Conservation (phyloP, 2,797 vertebrate species). For the Sebastes nivosus region DNA sequence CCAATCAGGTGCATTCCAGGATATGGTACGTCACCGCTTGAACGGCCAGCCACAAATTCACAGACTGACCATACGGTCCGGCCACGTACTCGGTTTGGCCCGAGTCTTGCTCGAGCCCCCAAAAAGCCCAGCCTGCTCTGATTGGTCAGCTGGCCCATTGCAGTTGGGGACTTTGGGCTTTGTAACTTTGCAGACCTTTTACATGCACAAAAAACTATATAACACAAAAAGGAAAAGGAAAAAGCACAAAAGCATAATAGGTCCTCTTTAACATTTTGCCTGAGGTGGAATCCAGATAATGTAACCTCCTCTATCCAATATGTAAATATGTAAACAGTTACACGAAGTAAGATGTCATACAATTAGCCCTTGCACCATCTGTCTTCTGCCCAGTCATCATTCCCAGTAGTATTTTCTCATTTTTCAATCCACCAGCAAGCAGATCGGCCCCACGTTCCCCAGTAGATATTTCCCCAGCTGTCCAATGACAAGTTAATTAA, state of each 20-base stretch:
- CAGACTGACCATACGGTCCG: too few species aligned
- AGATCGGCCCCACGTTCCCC: conserved; percentile 57
- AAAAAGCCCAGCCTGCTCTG: neutral
- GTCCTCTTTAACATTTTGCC: neutral
- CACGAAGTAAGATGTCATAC: conserved; percentile 70
- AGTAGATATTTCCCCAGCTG: conserved; percentile 52
- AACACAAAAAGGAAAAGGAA: too few species aligned
- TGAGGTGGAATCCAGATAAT: conserved; percentile 1
- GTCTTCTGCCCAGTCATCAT: conserved; percentile 49
- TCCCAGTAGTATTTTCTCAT: conserved; percentile 59
- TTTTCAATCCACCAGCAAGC: conserved; percentile 62
- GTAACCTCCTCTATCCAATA: conserved; percentile 30
- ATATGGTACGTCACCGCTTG: too few species aligned
- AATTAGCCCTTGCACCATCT: conserved; percentile 66
- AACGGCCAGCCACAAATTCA: too few species aligned
- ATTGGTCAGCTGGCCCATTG: neutral
- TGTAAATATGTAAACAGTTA: conserved; percentile 47
- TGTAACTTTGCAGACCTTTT: neutral
- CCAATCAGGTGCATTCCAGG: too few species aligned
- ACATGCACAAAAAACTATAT: neutral
- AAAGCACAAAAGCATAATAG: too few species aligned
- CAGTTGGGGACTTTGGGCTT: neutral
- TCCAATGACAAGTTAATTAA: conserved; percentile 80
- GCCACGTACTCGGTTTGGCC: too few species aligned
- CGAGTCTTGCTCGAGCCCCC: too few species aligned